Evolutionary conservation across 1,140 invertebrate genomes (phyloP).

Genomic region (Ctenoplectra terminalis): DNA sequence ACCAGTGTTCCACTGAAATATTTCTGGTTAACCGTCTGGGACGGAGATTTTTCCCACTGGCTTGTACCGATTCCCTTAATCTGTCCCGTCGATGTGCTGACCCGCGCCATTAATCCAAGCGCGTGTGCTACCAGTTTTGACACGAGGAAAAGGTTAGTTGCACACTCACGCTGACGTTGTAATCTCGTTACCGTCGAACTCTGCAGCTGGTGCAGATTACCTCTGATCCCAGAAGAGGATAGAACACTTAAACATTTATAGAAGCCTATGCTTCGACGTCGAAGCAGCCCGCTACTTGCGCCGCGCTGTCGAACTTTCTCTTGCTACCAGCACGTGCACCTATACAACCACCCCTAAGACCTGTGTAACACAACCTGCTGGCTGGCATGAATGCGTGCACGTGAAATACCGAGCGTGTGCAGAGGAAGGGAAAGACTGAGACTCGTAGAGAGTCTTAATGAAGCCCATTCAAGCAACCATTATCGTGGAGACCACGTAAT

Average conservation of each 20-base stretch:
- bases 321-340: not conserved
- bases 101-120: constrained; percentile 50
- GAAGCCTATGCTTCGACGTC: constrained; percentile 40
- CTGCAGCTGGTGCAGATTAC: constrained; percentile 57
- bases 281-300: too few relatives aligned
- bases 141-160: constrained; percentile 55
- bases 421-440: constrained; percentile 42
- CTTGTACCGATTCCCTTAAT: constrained; percentile 26
- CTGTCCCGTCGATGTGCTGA: constrained; percentile 27
- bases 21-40: not conserved
- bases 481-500: constrained; percentile 80
- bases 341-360: constrained; percentile 7
- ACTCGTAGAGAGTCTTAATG: constrained; percentile 78
- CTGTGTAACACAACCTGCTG: constrained; percentile 1
- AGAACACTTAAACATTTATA: constrained; percentile 70
- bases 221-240: constrained; percentile 52
- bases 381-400: constrained; percentile 1
- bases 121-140: constrained; percentile 47
- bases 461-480: constrained; percentile 81
- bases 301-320: constrained; percentile 29
- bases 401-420: not conserved
- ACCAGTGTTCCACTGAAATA: not conserved
- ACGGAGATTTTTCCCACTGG: constrained; percentile 21
- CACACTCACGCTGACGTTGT: constrained; percentile 57
- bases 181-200: constrained; percentile 66